These are phyloP conservation scores for Lepidotrigona ventralis DNA, from an alignment of 1,140 invertebrate species.

Conservation along the genomic window DNA sequence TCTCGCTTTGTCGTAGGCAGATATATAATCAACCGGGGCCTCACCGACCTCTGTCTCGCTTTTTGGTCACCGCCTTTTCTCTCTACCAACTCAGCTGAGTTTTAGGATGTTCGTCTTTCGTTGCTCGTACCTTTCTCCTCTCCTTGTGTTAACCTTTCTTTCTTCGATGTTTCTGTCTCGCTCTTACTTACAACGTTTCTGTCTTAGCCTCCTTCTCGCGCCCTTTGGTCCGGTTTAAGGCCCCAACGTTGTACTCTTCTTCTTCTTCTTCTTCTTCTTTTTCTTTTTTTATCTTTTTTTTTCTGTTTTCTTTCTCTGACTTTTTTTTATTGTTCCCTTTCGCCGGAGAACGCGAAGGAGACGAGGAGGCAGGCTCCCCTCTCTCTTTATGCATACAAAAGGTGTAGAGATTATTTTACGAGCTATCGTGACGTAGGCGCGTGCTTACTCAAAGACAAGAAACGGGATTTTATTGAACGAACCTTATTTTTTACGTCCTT, in stretches of 20 bases:
- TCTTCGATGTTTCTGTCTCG: background rate
- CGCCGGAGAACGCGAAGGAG: constrained; percentile 5
- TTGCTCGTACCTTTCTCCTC: constrained; percentile 23
- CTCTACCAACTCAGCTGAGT: constrained; percentile 51
- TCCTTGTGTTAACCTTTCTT: background rate
- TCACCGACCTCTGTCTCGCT: constrained; percentile 39
- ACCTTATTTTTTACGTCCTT: constrained; percentile 26
- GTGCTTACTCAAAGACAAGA: constrained; percentile 39
- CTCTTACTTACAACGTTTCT: constrained; percentile 18
- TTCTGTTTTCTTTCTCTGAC: constrained; percentile 9
- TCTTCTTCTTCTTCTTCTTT: constrained; percentile 13
- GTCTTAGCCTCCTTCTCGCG: constrained; percentile 38
- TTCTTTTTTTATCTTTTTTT: constrained; percentile 19
- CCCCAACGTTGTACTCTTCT: constrained; percentile 44
- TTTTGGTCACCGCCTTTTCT: constrained; percentile 34
- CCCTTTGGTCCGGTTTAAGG: constrained; percentile 62
- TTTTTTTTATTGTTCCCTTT: constrained; percentile 57
- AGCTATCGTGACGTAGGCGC: constrained; percentile 45
- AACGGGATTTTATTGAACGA: constrained; percentile 52
- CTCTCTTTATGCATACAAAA: constrained; percentile 57
- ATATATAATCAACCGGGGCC: constrained; percentile 59
- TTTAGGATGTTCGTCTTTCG: constrained; percentile 20
- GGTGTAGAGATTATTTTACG: constrained; percentile 66
- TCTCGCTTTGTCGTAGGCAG: constrained; percentile 58
- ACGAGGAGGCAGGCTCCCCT: background rate